Evolutionary conservation across 2,797 vertebrate species (phyloP).

Genomic region (Gallinago nigripennis): DNA sequence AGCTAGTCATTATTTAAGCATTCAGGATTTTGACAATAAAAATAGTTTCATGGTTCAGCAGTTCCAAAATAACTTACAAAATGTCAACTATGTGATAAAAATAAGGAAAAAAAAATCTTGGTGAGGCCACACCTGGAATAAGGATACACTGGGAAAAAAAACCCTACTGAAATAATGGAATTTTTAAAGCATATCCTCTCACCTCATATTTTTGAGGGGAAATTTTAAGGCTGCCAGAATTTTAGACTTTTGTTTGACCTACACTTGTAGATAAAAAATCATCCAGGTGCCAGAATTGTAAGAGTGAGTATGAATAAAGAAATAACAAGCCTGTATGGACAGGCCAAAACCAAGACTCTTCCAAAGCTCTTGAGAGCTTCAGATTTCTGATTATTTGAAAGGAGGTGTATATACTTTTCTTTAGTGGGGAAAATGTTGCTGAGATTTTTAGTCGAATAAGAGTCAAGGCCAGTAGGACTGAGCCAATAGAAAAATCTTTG

Average conservation of each 20-base stretch:
- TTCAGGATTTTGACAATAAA: constrained; percentile 74
- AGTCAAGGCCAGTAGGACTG: not conserved
- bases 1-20: constrained; percentile 72
- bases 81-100: constrained; percentile 65
- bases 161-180: constrained; percentile 37
- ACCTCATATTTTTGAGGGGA: not conserved
- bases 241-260: not conserved
- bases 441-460: not conserved
- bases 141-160: constrained; percentile 38
- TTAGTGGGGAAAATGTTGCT: not conserved
- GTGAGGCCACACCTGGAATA: constrained; percentile 29
- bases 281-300: not conserved
- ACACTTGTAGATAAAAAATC: not conserved
- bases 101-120: not conserved
- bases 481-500: not conserved
- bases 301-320: not conserved
- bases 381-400: not conserved
- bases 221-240: not conserved
- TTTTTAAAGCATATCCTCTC: constrained; percentile 1
- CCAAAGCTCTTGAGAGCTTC: not conserved
- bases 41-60: constrained; percentile 71
- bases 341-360: not conserved
- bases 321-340: not conserved
- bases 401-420: not conserved
- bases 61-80: constrained; percentile 70